phyloP scores from a whole-genome alignment of 2,797 vertebrate genomes.

The Champsocephalus gunnari region DNA sequence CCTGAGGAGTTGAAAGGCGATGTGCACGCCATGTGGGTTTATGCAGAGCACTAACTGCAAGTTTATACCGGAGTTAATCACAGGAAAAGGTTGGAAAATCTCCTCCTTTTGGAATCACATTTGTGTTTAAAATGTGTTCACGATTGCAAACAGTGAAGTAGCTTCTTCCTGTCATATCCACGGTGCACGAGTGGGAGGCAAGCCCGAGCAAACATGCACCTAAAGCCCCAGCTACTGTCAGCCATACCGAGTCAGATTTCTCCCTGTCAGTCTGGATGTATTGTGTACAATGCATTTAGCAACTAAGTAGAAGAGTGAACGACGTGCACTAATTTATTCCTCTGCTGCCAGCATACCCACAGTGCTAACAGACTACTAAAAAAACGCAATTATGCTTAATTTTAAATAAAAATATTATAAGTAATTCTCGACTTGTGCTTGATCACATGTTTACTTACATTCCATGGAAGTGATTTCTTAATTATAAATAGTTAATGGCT shows the following conservation, averaged over 20 bases:
- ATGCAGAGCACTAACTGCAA: background rate
- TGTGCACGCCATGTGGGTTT: slow-evolving; percentile 45
- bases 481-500: background rate
- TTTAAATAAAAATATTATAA: background rate
- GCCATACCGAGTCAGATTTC: slow-evolving; percentile 1
- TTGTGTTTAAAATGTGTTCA: background rate
- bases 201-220: slow-evolving; percentile 33
- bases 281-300: background rate
- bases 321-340: background rate
- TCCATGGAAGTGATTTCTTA: background rate
- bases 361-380: background rate
- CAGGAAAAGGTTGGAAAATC: background rate
- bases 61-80: slow-evolving; percentile 15
- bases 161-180: slow-evolving; percentile 53
- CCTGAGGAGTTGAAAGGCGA: slow-evolving; percentile 68
- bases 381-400: background rate
- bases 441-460: background rate
- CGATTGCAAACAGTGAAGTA: background rate
- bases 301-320: background rate
- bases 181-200: slow-evolving; percentile 31
- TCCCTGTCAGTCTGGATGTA: background rate
- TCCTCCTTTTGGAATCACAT: background rate
- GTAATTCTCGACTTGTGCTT: background rate
- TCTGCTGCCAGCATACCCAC: background rate
- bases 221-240: slow-evolving; percentile 9